Evolutionary conservation across 2,888 invertebrate genomes (phyloP), one percentile per base, ranked within the genome.

Genomic region (Hedya salicella): DNA sequence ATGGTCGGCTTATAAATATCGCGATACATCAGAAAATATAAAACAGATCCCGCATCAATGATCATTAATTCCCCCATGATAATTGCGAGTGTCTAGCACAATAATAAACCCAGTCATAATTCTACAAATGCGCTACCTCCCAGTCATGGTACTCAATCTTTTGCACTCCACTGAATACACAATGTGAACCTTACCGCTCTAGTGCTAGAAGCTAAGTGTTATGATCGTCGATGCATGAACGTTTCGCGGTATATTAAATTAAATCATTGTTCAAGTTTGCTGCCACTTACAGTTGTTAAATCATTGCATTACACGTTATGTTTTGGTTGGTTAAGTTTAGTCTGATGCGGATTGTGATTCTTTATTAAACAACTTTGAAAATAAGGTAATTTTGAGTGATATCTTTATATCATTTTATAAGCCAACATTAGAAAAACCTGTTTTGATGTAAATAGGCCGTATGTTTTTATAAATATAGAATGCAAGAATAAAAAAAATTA

Each of bases 271-370:
- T 40, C 36, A 21, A 52, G 40, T 14, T 14, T 48, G 19, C 14
- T 56, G 54, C 14, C 40, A 49, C 40, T 30, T 36, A 57, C 42
- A 50, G 50, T 50, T 57, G 56, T 64, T 40, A 50, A 57, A 30
- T 46, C 57, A 57, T 57, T 44, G 44, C 57, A 57, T 57, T 44
- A 56, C 30, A 16, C 48, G 39, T 21, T 36, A 49, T 49, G 21
- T 48, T 48, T 13, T 17, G 39, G 39, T 48, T 39, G 48, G 36
- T 13, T 25, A 49, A 25, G 2, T 39, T 44, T 21, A 14, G 48
- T 39, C 46, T 36, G 57, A 32, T 57, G 30, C 14, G 46, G 32
- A 46, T 57, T 40, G 14, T 25, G 9, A 5, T 36, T 36, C 36
- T 11, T 36, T 36, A 9, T 36, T 36, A 25, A 25, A 4, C 25